Evolutionary conservation across 2,113 vertebrate genomes (phyloP).

Genomic region (Carlito syrichta): DNA sequence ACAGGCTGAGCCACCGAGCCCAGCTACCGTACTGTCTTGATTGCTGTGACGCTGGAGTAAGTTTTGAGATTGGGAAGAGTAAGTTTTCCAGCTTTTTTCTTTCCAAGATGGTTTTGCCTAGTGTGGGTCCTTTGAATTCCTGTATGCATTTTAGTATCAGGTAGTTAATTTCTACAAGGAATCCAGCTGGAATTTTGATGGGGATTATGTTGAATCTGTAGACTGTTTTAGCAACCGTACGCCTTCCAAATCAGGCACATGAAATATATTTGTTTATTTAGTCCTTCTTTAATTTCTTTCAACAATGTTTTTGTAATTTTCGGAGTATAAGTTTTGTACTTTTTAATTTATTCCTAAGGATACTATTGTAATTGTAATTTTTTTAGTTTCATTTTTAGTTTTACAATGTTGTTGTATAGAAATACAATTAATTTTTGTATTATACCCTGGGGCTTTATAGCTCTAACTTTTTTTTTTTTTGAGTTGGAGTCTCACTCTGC

Average conservation of each 20-base stretch:
- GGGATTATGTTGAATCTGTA: not conserved
- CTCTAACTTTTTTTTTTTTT: no score
- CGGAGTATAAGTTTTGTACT: not conserved
- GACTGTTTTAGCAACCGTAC: not conserved
- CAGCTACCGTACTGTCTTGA: not conserved
- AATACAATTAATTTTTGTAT: not conserved
- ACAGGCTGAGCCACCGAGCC: no score
- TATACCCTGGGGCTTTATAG: not conserved
- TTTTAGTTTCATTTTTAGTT: constrained; percentile 4
- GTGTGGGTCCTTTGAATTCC: not conserved
- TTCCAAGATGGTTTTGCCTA: not conserved
- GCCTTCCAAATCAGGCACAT: not conserved
- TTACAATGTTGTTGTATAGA: not conserved
- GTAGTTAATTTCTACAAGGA: not conserved
- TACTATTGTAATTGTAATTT: not conserved
- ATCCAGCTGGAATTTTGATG: not conserved
- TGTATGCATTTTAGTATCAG: not conserved
- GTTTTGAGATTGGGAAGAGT: not conserved
- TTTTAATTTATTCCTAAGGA: not conserved
- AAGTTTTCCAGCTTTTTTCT: not conserved
- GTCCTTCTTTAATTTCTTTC: not conserved
- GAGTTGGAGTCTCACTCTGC: no score
- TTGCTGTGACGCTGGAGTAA: not conserved
- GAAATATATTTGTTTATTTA: not conserved
- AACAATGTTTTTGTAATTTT: not conserved